Conservation (phyloP, 2,888 invertebrate genomes). For the Trichogramma dendrolimi region DNA sequence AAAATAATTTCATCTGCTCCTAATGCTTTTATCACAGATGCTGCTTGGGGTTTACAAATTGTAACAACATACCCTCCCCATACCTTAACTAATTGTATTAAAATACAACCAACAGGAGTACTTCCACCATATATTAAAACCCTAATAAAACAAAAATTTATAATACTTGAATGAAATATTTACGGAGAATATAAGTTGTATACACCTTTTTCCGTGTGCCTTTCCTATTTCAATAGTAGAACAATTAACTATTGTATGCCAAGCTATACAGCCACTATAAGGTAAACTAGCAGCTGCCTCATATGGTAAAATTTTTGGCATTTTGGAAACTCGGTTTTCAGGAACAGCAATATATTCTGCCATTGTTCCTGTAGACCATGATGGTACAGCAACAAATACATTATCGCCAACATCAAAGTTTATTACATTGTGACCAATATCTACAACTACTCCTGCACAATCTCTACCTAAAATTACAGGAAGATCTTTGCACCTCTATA, state of each 20-base stretch:
- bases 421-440: constrained; percentile 59
- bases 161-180: constrained; percentile 3
- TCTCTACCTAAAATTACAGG: constrained; percentile 62
- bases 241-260: constrained; percentile 54
- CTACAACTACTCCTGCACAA: constrained; percentile 61
- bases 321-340: constrained; percentile 55
- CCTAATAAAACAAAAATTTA: constrained; percentile 43
- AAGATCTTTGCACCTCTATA: constrained; percentile 51
- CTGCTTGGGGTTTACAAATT: constrained; percentile 55
- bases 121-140: constrained; percentile 58
- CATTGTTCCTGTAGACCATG: constrained; percentile 59
- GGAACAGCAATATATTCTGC: constrained; percentile 57
- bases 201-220: constrained; percentile 56
- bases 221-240: constrained; percentile 54
- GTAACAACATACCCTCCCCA: constrained; percentile 59
- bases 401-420: constrained; percentile 62
- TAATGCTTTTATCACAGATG: constrained; percentile 57
- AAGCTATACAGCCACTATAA: constrained; percentile 59
- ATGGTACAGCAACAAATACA: constrained; percentile 59
- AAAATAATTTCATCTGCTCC: constrained; percentile 58
- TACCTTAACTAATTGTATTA: constrained; percentile 57
- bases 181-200: constrained; percentile 10
- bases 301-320: constrained; percentile 58
- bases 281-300: constrained; percentile 62
- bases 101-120: constrained; percentile 59